A percentile compares a stretch with the other conserved stretches of the same genome.
Evolutionary conservation across 2,797 vertebrate species (phyloP).

Genomic region (Alca torda): DNA sequence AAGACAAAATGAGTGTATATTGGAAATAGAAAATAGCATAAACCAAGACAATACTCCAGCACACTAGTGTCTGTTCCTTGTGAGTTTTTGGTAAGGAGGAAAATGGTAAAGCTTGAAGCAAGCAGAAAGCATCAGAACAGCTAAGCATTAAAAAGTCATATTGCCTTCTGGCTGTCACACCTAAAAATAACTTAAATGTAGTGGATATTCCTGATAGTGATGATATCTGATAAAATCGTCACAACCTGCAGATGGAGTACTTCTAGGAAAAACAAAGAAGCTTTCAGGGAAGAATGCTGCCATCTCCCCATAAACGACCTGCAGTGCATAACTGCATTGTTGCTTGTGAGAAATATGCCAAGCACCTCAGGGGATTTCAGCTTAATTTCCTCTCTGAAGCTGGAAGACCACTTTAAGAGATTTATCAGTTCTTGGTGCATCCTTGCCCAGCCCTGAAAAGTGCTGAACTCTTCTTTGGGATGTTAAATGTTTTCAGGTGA

Average conservation of each 20-base stretch:
- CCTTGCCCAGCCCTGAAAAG: not conserved
- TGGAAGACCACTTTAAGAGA: not conserved
- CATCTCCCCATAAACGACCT: not conserved
- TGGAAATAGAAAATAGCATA: not conserved
- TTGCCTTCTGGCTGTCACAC: not conserved
- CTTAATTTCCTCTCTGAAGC: not conserved
- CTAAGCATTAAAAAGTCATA: not conserved
- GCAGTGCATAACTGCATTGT: not conserved
- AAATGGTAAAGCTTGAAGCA: not conserved
- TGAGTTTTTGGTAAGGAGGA: not conserved
- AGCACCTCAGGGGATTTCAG: not conserved
- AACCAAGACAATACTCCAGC: not conserved
- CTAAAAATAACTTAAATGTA: not conserved
- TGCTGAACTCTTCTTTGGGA: not conserved
- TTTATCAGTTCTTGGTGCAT: not conserved
- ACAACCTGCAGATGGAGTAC: not conserved
- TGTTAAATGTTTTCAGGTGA: not conserved
- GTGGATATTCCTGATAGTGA: not conserved
- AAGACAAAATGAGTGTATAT: not conserved
- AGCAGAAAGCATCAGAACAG: not conserved
- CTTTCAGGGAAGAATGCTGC: not conserved
- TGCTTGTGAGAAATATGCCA: not conserved
- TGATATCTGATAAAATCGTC: not conserved
- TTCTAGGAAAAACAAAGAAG: constrained; percentile 2
- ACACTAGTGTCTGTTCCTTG: not conserved